Evolutionary conservation across 2,797 vertebrate species (phyloP).

Genomic region (Brotula barbata): DNA sequence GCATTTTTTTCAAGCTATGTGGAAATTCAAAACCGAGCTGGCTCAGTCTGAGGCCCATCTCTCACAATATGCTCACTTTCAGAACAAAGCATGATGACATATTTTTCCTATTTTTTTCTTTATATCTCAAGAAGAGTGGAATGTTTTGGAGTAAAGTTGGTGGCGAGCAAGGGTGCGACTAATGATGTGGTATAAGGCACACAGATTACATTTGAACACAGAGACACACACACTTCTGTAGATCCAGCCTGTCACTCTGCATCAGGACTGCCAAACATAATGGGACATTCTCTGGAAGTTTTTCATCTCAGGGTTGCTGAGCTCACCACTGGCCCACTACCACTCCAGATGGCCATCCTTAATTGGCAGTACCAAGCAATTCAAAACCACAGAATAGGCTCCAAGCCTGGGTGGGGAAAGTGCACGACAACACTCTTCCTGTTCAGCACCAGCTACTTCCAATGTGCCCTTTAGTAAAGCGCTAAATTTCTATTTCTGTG

Average conservation of each 20-base stretch:
- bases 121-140: neutral
- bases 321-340: conserved; percentile 27
- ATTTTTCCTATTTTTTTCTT: neutral
- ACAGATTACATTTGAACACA: conserved; percentile 45
- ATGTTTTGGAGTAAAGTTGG: conserved; percentile 12
- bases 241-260: conserved; percentile 32
- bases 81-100: neutral
- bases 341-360: conserved; percentile 62
- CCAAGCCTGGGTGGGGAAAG: conserved; percentile 1
- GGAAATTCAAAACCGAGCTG: no score
- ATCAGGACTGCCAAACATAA: conserved; percentile 48
- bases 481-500: no score
- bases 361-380: conserved; percentile 36
- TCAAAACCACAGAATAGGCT: conserved; percentile 15
- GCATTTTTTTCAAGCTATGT: no score
- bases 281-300: conserved; percentile 18
- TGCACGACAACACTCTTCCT: conserved; percentile 7
- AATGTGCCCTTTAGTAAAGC: neutral
- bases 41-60: no score
- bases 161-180: conserved; percentile 25
- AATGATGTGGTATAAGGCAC: conserved; percentile 21
- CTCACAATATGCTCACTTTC: no score
- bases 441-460: neutral
- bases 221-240: conserved; percentile 4
- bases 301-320: conserved; percentile 29